Evolutionary conservation across 2,113 vertebrate genomes (phyloP).

Genomic region (Pampusana beccarii): DNA sequence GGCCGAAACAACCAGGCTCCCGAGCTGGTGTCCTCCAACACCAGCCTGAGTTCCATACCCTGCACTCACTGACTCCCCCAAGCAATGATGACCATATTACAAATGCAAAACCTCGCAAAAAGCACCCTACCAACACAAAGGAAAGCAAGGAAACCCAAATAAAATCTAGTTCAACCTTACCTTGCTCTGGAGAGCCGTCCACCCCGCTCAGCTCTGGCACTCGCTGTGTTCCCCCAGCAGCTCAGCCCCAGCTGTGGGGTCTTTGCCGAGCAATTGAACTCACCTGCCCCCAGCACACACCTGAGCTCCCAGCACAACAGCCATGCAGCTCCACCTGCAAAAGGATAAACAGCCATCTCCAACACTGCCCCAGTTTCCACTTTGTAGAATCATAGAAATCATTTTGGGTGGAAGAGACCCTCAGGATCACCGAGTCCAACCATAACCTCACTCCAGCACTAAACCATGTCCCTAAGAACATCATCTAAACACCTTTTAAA

Average conservation of each 20-base stretch:
- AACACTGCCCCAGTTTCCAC: not conserved
- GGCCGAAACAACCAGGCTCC: not conserved
- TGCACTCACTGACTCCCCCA: not conserved
- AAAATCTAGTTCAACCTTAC: not conserved
- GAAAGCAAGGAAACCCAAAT: not conserved
- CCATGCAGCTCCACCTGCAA: not conserved
- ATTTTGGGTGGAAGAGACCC: too few relatives aligned
- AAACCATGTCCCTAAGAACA: too few relatives aligned
- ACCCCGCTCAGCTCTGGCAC: not conserved
- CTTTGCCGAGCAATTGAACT: not conserved
- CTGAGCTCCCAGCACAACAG: not conserved
- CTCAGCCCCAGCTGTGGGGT: not conserved
- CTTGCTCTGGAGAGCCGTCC: not conserved
- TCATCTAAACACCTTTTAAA: too few relatives aligned
- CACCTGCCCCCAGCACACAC: not conserved
- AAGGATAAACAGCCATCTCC: not conserved
- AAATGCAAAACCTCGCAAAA: fast-evolving
- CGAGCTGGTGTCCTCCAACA: not conserved
- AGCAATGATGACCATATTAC: fast-evolving
- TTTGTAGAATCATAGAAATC: too few relatives aligned
- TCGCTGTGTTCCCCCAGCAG: fast-evolving
- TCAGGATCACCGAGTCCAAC: too few relatives aligned
- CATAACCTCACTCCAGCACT: too few relatives aligned
- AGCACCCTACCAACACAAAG: not conserved
- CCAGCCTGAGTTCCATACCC: not conserved